Evolutionary conservation across 2,888 invertebrate species (phyloP), one percentile per base, ranked within the genome.

Genomic region (Sinhomidia bicolor): DNA sequence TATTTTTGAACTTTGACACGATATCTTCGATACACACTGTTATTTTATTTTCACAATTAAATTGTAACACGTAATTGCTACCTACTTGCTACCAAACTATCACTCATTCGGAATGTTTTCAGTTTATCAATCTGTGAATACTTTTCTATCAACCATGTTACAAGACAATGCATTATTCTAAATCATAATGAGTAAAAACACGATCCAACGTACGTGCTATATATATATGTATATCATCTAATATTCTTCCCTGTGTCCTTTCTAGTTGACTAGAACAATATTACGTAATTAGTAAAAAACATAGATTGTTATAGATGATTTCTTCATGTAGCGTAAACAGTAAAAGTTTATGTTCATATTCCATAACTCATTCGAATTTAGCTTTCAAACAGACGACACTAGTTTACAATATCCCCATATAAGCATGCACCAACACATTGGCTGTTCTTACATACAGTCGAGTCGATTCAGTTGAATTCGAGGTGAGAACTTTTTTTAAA

Each of bases 1-100:
- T 80, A 80, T 80, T 80, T 62, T 79, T 79, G 78, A 79, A 79
- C 62, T 80, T 80, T 80, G 80, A 80, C 80, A 80, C 80, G 80
- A 80, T 80, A 80, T 80, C 80, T 20, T 32, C 20, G 41, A 14
- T 57, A 54, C 10, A 74, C 17, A 74, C 26, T 2, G 9, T 32
- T 36, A 79, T 1, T 26, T 62, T 29, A 14, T 29, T 62, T 26
- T 62, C 17, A 62, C 26, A 26, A 14, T 62, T 17, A 62, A 62
- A 62, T 29, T 23, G 23, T 60, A 23, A n/a, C n/a, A n/a, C n/a
- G 9, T 62, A 26, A 14, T 26, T 26, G 6, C 6, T 60, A 29
- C 2, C n/a, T 36, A 36, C 36, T 5, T 36, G 36, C 36, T 54
- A 54, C 51, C 51, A 54, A n/a, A 17, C 7, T 3, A 17, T 54